These are phyloP conservation scores for Trachurus trachurus DNA, from an alignment of 2,797 vertebrate species.

Conservation along the genomic window DNA sequence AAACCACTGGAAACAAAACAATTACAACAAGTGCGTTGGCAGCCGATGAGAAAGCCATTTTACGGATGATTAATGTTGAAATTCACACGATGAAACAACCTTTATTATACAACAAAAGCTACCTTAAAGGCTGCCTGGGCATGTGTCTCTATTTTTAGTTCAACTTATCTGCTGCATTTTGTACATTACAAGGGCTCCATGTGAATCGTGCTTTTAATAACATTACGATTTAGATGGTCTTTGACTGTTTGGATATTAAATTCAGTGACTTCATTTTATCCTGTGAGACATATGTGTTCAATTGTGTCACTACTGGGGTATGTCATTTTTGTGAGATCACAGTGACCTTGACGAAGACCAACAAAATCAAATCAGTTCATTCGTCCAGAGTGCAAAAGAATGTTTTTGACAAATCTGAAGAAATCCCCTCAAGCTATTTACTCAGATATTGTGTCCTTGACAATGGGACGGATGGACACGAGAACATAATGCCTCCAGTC, in stretches of 20 bases:
- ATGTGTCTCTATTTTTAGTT: not conserved
- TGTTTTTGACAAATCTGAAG: too few species aligned
- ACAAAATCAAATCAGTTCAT: not conserved
- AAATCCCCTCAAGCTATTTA: not conserved
- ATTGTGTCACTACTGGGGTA: not conserved
- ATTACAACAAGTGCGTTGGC: constrained; percentile 24
- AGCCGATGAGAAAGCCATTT: constrained; percentile 51
- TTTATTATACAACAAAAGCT: constrained; percentile 13
- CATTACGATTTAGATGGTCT: not conserved
- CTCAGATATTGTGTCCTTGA: not conserved
- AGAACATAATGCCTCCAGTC: not conserved
- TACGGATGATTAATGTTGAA: constrained; percentile 51
- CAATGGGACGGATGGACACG: not conserved
- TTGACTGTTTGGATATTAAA: not conserved
- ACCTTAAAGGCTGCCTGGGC: not conserved
- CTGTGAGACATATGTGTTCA: too few species aligned
- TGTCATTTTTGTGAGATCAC: too few species aligned
- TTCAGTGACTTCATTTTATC: not conserved
- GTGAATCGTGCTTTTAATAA: too few species aligned
- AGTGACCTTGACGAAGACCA: not conserved
- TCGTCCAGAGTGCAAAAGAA: not conserved
- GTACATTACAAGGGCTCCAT: not conserved
- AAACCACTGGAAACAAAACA: constrained; percentile 47
- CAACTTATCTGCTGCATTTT: not conserved
- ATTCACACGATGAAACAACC: constrained; percentile 18